Conservation (phyloP, 2,888 invertebrate species). For the Chalcosyrphus nemorum region DNA sequence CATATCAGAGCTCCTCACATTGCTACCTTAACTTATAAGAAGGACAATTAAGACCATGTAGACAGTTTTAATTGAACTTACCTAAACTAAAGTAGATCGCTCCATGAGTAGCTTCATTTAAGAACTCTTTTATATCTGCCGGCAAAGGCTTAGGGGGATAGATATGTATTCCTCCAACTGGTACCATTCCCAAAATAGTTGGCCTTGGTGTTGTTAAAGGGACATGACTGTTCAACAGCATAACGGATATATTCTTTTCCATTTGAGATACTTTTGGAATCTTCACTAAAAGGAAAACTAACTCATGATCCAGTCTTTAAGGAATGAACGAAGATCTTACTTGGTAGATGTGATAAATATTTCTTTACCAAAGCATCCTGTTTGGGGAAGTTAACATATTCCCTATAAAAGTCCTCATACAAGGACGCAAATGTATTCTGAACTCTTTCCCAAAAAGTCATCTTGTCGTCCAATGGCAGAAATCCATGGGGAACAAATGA, state of each 20-base stretch:
- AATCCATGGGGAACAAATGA: constrained; percentile 83
- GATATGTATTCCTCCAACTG: constrained; percentile 84
- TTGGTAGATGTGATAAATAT: no score
- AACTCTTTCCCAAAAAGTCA: constrained; percentile 83
- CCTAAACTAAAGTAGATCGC: constrained; percentile 83
- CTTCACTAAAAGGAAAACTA: constrained; percentile 73
- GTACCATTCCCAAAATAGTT: constrained; percentile 81
- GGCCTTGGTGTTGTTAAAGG: constrained; percentile 82
- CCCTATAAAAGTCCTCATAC: constrained; percentile 78
- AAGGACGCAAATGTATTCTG: constrained; percentile 82
- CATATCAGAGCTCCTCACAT: constrained; percentile 81
- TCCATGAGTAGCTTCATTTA: constrained; percentile 81
- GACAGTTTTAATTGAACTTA: constrained; percentile 33
- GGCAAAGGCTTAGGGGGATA: constrained; percentile 79
- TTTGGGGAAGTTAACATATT: constrained; percentile 79
- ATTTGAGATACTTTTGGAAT: constrained; percentile 81
- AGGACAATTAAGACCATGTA: no score
- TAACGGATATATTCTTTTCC: constrained; percentile 82
- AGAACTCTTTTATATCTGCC: constrained; percentile 80
- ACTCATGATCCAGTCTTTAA: background rate
- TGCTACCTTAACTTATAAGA: no score
- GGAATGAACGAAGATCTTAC: no score
- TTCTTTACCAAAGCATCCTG: constrained; percentile 71
- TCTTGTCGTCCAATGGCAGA: constrained; percentile 82
- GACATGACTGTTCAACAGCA: constrained; percentile 83